Evolutionary conservation across 1,140 invertebrate genomes (phyloP), one percentile per base, ranked within the genome.

Genomic region (Drosophila triauraria): DNA sequence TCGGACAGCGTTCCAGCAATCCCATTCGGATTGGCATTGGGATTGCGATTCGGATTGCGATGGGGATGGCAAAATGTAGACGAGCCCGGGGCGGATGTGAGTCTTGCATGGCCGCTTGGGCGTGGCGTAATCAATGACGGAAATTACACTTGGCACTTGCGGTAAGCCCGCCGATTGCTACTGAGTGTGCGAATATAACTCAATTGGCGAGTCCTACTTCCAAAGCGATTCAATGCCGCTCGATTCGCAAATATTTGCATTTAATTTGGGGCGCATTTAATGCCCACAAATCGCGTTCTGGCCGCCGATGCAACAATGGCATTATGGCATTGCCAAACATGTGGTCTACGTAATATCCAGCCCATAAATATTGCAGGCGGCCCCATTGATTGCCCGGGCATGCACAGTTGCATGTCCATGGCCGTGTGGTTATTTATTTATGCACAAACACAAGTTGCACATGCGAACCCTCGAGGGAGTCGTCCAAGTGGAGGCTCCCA

Each of bases 371-470:
- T 84, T 84, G 53, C 53, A 82, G 25, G 32, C n/a, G 35, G 17
- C 32, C 64, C 42, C 20, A 47, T 20, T 42, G 53, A 63, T 50
- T 65, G 80, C 80, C 63, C 61, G 47, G 61, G 67, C 62, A 82
- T 60, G 50, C 61, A 72, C 62, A 82, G 75, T 88, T 88, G 83
- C 84, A 75, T 83, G 75, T 69, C 61, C 76, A 68, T 59, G 76
- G 56, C 54, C 70, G 60, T 71, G 70, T 17, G 65, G 70, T 67
- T 86, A 86, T 86, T 87, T 88, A 82, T 85, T 85, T 85, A 82
- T 75, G 72, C 78, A 78, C 78, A 78, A 78, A 81, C 61, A 40
- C 63, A 74, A 78, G 51, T 50, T 78, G 63, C 75, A 69, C 61
- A 62, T 84, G 77, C 61, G 64, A 78, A 43, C 54, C 42, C 62